Evolutionary conservation across 2,113 vertebrate genomes (phyloP).

Genomic region (Pseudolaguvia tuberculata): DNA sequence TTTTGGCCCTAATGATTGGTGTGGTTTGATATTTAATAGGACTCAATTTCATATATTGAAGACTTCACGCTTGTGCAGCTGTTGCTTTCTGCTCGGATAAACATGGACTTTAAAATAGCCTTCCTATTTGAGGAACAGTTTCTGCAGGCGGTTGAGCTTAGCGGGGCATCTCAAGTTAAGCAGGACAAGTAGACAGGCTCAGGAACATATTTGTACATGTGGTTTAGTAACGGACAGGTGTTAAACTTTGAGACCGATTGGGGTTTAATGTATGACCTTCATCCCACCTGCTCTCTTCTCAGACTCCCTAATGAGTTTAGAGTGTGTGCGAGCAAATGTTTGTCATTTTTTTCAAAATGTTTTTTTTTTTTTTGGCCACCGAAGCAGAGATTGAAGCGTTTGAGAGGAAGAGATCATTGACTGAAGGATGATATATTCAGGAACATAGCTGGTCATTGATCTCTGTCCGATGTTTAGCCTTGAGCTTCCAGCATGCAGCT

Average conservation of each 20-base stretch:
- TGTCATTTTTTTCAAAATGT: background rate
- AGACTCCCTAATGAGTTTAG: background rate
- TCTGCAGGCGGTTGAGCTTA: background rate
- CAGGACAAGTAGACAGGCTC: background rate
- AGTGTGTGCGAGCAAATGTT: background rate
- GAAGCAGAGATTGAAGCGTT: background rate
- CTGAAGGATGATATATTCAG: background rate
- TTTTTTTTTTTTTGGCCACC: too few species aligned
- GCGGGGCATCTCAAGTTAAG: background rate
- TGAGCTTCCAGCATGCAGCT: slow-evolving; percentile 19
- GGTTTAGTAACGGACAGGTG: background rate
- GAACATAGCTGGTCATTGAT: background rate
- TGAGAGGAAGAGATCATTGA: background rate
- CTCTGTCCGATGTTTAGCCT: slow-evolving; percentile 11
- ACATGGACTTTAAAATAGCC: background rate
- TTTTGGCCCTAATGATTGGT: too few species aligned
- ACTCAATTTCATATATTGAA: too few species aligned
- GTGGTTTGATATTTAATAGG: too few species aligned
- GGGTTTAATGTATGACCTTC: background rate
- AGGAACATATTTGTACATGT: background rate
- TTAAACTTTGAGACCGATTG: slow-evolving; percentile 5
- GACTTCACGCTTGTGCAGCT: background rate
- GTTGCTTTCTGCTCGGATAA: background rate
- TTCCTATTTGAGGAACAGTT: background rate
- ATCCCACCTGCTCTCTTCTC: background rate